These are phyloP conservation scores for Tubiluchus corallicola DNA, from an alignment of 2,888 invertebrate genomes.

Conservation along the genomic window DNA sequence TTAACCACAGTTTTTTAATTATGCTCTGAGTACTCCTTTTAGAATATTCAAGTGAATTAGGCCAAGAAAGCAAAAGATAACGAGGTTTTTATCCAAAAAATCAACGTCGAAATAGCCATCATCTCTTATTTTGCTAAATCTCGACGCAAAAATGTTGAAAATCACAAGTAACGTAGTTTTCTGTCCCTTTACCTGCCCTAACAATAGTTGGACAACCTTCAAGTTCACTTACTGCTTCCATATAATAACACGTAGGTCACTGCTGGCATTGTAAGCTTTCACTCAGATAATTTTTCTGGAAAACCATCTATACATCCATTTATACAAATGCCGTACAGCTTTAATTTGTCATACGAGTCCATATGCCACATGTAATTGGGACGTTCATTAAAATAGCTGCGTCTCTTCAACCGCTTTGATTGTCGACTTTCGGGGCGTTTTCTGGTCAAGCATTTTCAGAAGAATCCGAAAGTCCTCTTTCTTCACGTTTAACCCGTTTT, in stretches of 20 bases:
- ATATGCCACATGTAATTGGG: slow-evolving; percentile 15
- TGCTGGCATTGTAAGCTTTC: slow-evolving; percentile 12
- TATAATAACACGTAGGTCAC: slow-evolving; percentile 12
- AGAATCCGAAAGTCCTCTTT: not conserved
- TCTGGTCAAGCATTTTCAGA: slow-evolving; percentile 8
- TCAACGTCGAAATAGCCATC: too few relatives aligned
- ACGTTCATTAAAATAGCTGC: slow-evolving; percentile 12
- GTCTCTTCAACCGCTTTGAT: slow-evolving; percentile 11
- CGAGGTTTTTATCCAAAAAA: too few relatives aligned
- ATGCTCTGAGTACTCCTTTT: too few relatives aligned
- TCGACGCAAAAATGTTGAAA: too few relatives aligned
- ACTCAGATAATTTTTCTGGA: slow-evolving; percentile 15
- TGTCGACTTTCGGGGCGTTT: too few relatives aligned
- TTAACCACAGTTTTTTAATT: too few relatives aligned
- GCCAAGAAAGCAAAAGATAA: too few relatives aligned
- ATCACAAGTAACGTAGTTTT: too few relatives aligned
- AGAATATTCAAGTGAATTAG: too few relatives aligned
- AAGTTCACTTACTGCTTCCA: not conserved
- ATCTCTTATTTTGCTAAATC: too few relatives aligned
- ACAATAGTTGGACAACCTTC: slow-evolving; percentile 9
- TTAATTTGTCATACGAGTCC: slow-evolving; percentile 15
- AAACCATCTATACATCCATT: slow-evolving; percentile 15
- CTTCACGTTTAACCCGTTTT: not conserved
- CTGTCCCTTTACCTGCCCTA: too few relatives aligned
- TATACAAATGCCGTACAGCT: slow-evolving; percentile 15